phyloP scores from a whole-genome alignment of 2,888 invertebrate genomes.

The Drosophila tripunctata region DNA sequence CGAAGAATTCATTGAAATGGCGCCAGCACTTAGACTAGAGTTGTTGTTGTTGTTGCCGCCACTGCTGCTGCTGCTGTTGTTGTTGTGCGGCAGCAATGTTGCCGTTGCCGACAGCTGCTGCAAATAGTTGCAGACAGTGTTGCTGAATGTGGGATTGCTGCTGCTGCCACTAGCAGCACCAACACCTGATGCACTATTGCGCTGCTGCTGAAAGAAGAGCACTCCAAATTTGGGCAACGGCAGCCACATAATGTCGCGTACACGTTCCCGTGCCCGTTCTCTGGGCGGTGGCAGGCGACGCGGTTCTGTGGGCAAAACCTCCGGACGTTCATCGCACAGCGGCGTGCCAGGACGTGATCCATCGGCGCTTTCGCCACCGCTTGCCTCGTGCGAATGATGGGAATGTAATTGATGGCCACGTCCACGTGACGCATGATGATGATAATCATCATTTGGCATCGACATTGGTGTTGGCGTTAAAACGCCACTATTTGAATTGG shows the following conservation, averaged over 20 bases:
- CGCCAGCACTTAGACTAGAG: constrained; percentile 81
- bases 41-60: no score
- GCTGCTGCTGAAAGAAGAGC: constrained; percentile 86
- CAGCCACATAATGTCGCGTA: constrained; percentile 90
- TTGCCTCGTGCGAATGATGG: constrained; percentile 85
- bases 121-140: constrained; percentile 44
- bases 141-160: neutral
- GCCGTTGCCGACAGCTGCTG: constrained; percentile 49
- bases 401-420: constrained; percentile 86
- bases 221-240: constrained; percentile 95
- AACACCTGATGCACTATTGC: no score
- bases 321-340: constrained; percentile 92
- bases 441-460: constrained; percentile 81
- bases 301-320: constrained; percentile 90
- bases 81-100: constrained; percentile 23
- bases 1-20: constrained; percentile 61
- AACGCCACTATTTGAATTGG: constrained; percentile 38
- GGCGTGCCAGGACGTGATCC: constrained; percentile 94
- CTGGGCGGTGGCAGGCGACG: constrained; percentile 88
- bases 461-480: constrained; percentile 37
- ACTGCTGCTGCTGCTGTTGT: no score
- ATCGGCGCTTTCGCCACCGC: constrained; percentile 87
- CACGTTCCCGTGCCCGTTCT: constrained; percentile 85
- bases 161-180: constrained; percentile 19
- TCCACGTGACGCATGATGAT: constrained; percentile 84